Percentiles rank a stretch among this genome's conserved stretches.
phyloP scores from a whole-genome alignment of 1,140 invertebrate species.

The Drosophila lacteicornis region DNA sequence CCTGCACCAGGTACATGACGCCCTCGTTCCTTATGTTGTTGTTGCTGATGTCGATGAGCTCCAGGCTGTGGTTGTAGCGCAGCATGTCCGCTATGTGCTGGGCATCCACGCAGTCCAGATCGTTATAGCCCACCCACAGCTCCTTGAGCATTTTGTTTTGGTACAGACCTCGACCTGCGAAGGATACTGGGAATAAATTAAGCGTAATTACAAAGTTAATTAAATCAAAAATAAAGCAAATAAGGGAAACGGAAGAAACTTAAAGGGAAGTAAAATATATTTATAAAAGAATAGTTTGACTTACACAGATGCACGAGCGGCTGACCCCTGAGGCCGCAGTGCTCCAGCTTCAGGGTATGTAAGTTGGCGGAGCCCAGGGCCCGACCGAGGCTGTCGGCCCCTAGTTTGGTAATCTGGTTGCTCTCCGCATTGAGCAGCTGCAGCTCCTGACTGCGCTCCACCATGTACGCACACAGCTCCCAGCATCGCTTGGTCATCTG shows the following conservation, averaged over 20 bases:
- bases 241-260: not conserved
- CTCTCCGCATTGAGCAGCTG: conserved; percentile 78
- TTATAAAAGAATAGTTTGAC: conserved; percentile 31
- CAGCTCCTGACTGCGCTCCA: conserved; percentile 77
- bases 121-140: conserved; percentile 93
- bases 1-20: conserved; percentile 89
- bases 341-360: conserved; percentile 90
- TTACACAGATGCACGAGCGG: conserved; percentile 89
- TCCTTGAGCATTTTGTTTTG: conserved; percentile 92
- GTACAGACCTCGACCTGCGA: conserved; percentile 91
- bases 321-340: conserved; percentile 89
- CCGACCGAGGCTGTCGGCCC: conserved; percentile 73
- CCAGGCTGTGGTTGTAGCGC: conserved; percentile 89
- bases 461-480: conserved; percentile 86
- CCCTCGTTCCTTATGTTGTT: conserved; percentile 92
- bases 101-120: conserved; percentile 90
- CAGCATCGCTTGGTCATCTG: conserved; percentile 89
- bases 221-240: not conserved
- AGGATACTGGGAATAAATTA: conserved; percentile 31
- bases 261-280: not conserved
- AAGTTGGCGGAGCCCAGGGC: conserved; percentile 87
- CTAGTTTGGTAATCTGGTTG: conserved; percentile 78
- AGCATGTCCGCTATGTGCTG: conserved; percentile 91
- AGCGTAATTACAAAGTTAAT: not conserved
- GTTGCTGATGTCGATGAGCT: conserved; percentile 92